Conservation (phyloP, 2,113 vertebrate genomes). For the Tachycineta bicolor region DNA sequence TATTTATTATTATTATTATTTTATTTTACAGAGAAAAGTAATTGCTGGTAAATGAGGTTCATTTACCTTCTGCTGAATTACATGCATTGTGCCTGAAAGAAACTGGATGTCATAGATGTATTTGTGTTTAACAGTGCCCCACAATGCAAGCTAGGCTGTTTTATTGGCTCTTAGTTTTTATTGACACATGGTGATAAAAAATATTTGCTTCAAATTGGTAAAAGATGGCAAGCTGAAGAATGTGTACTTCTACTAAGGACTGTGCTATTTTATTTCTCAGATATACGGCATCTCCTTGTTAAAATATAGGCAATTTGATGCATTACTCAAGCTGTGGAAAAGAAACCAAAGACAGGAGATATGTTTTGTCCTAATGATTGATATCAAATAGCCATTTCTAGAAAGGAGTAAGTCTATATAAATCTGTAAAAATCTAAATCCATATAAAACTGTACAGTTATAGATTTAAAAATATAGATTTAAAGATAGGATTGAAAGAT, state of each 20-base stretch:
- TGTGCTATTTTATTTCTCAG: neutral
- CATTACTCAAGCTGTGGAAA: conserved; percentile 5
- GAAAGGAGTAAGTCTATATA: neutral
- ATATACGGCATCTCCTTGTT: neutral
- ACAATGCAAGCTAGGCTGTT: conserved; percentile 12
- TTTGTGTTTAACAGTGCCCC: conserved; percentile 16
- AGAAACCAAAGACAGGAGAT: conserved; percentile 14
- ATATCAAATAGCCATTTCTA: conserved; percentile 11
- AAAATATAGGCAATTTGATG: conserved; percentile 12
- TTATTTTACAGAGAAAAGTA: neutral
- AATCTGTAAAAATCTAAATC: neutral
- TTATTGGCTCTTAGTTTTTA: conserved; percentile 54
- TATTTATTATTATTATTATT: neutral
- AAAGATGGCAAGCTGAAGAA: conserved; percentile 1
- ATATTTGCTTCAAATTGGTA: conserved; percentile 26
- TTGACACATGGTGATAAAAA: conserved; percentile 35
- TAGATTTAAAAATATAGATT: neutral
- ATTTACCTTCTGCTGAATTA: conserved; percentile 19
- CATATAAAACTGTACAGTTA: neutral
- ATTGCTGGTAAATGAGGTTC: neutral
- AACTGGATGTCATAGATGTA: neutral
- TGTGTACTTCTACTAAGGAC: neutral
- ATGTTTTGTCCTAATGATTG: conserved; percentile 1
- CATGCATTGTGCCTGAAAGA: neutral
- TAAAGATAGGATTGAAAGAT: neutral